Conservation (phyloP, 2,888 invertebrate species). For the Alloscopus bannaensis region DNA sequence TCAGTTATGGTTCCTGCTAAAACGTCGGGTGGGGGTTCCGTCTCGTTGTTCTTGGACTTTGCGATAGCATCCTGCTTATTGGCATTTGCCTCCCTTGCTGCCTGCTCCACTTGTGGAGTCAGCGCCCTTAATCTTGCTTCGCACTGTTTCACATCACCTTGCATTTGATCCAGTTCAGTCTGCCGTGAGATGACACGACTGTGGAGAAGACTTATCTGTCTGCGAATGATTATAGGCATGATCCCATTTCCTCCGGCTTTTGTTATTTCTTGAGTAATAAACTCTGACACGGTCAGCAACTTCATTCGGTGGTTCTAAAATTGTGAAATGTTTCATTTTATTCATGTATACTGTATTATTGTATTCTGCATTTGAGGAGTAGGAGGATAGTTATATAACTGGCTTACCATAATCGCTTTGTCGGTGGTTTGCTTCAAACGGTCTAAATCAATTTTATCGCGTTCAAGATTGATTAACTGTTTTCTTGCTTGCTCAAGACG, state of each 20-base stretch:
- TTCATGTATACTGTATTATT: constrained; percentile 8
- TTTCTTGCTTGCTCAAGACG: constrained; percentile 40
- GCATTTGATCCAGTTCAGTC: constrained; percentile 62
- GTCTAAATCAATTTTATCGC: constrained; percentile 57
- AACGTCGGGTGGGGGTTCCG: constrained; percentile 60
- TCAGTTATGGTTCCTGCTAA: constrained; percentile 34
- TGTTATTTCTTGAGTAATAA: constrained; percentile 24
- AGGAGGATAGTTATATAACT: background rate
- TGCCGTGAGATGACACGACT: constrained; percentile 44
- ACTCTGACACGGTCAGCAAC: constrained; percentile 26
- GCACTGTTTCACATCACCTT: constrained; percentile 50
- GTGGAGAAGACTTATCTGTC: constrained; percentile 58
- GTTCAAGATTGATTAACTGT: constrained; percentile 25
- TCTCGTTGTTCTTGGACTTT: constrained; percentile 20
- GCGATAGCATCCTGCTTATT: constrained; percentile 57
- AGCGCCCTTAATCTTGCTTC: constrained; percentile 34
- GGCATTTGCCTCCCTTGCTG: constrained; percentile 54
- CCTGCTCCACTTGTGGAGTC: constrained; percentile 50
- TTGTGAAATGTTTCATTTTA: background rate
- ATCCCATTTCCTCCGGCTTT: constrained; percentile 15
- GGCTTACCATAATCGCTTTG: constrained; percentile 51
- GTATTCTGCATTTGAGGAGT: background rate
- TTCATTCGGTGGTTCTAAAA: constrained; percentile 40
- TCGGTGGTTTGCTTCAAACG: constrained; percentile 30
- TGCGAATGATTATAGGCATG: constrained; percentile 46